These are phyloP conservation scores for Raja brachyura DNA, from an alignment of 2,113 vertebrate species.

Conservation along the genomic window DNA sequence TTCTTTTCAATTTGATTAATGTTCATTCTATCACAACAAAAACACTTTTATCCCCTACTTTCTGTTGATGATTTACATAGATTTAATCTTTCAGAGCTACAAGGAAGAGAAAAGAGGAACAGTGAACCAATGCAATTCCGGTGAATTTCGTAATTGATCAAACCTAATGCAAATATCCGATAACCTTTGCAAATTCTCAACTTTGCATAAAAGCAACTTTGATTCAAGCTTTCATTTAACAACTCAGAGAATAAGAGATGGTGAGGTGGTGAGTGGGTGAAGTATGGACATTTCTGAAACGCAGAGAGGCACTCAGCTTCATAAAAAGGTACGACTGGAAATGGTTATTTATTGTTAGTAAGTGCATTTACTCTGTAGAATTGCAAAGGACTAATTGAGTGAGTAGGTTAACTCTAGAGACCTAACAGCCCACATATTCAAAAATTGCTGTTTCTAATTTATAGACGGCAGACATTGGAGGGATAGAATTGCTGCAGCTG, in stretches of 20 bases:
- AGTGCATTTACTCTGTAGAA: not conserved
- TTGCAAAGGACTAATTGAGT: not conserved
- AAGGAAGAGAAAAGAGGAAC: not conserved
- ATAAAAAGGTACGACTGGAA: not conserved
- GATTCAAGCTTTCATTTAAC: not conserved
- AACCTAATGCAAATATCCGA: not conserved
- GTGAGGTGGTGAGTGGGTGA: not conserved
- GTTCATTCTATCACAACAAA: not conserved
- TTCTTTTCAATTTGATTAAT: not conserved
- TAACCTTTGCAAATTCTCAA: conserved; percentile 8
- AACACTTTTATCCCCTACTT: not conserved
- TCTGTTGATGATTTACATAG: not conserved
- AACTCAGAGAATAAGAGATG: not conserved
- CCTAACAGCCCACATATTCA: not conserved
- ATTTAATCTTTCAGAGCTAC: not conserved
- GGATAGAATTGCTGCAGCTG: not conserved
- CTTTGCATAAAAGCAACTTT: not conserved
- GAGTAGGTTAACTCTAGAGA: not conserved
- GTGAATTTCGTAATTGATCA: not conserved
- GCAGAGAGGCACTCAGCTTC: not conserved
- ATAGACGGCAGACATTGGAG: not conserved
- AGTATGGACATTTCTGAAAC: not conserved
- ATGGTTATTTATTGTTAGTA: not conserved
- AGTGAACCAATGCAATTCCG: not conserved
- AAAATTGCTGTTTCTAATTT: not conserved